Evolutionary conservation across 2,888 invertebrate genomes (phyloP).

Genomic region (Dendrolimus pini): DNA sequence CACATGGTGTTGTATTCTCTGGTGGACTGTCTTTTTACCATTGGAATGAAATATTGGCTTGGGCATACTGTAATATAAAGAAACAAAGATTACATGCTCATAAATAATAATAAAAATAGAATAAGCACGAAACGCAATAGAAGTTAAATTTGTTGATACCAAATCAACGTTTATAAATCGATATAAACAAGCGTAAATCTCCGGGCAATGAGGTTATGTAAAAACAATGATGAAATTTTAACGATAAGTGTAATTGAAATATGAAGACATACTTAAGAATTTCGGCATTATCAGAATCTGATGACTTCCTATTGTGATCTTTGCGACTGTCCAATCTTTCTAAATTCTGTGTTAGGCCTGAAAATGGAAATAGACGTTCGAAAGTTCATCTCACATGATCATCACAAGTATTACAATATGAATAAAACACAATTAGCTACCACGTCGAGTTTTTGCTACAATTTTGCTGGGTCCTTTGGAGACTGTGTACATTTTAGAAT

Average conservation of each 20-base stretch:
- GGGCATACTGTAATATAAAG: conserved; percentile 79
- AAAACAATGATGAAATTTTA: conserved; percentile 61
- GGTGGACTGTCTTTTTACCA: conserved; percentile 78
- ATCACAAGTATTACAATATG: conserved; percentile 2
- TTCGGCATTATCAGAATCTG: conserved; percentile 81
- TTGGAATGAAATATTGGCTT: conserved; percentile 88
- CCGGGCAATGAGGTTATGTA: conserved; percentile 62
- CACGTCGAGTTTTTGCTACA: conserved; percentile 90
- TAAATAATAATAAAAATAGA: too few relatives aligned
- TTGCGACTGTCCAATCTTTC: conserved; percentile 86
- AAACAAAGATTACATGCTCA: conserved; percentile 8
- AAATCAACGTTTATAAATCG: neutral
- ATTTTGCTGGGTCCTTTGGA: conserved; percentile 92
- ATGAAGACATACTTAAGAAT: conserved; percentile 75
- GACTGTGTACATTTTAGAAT: conserved; percentile 88
- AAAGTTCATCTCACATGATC: conserved; percentile 30
- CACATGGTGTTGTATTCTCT: conserved; percentile 76
- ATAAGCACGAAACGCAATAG: too few relatives aligned
- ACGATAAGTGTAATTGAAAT: conserved; percentile 23
- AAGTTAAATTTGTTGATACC: neutral
- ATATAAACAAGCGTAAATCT: neutral
- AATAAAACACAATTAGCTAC: conserved; percentile 47
- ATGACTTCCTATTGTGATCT: conserved; percentile 81
- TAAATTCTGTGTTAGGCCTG: conserved; percentile 88
- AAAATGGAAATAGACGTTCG: conserved; percentile 36